Evolutionary conservation across 2,797 vertebrate genomes (phyloP).

Genomic region (Acanthurus tractus): DNA sequence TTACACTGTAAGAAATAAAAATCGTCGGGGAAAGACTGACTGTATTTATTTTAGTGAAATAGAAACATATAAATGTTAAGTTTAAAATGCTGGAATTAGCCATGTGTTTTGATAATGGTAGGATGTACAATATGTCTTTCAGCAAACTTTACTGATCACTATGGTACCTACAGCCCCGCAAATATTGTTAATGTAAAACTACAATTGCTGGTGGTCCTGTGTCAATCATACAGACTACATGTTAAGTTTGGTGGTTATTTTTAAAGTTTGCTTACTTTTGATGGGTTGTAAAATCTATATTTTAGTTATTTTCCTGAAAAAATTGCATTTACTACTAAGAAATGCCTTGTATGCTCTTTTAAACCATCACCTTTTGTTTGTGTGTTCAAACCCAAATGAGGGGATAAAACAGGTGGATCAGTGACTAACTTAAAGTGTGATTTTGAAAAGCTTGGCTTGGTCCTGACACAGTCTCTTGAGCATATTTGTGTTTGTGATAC

Average conservation of each 20-base stretch:
- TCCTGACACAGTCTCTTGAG: not conserved
- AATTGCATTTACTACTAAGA: not conserved
- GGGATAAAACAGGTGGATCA: not conserved
- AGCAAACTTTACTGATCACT: too few species aligned
- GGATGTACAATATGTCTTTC: too few species aligned
- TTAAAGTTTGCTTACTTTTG: not conserved
- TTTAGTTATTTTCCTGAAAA: not conserved
- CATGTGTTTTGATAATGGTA: too few species aligned
- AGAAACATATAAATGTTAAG: too few species aligned
- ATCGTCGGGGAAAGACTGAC: not conserved
- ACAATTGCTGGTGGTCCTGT: too few species aligned
- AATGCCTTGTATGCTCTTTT: not conserved
- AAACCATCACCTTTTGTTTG: not conserved
- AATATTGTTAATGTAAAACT: not conserved
- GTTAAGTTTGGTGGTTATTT: too few species aligned
- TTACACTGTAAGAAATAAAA: too few species aligned
- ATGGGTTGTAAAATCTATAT: not conserved
- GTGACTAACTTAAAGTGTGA: not conserved
- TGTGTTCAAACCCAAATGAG: not conserved
- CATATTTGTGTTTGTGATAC: not conserved
- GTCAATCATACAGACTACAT: too few species aligned
- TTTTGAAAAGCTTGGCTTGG: slow-evolving; percentile 10
- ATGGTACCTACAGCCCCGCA: too few species aligned
- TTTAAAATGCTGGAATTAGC: too few species aligned
- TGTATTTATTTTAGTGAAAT: not conserved